phyloP scores from a whole-genome alignment of 2,888 invertebrate species.

The Malachius bipustulatus region DNA sequence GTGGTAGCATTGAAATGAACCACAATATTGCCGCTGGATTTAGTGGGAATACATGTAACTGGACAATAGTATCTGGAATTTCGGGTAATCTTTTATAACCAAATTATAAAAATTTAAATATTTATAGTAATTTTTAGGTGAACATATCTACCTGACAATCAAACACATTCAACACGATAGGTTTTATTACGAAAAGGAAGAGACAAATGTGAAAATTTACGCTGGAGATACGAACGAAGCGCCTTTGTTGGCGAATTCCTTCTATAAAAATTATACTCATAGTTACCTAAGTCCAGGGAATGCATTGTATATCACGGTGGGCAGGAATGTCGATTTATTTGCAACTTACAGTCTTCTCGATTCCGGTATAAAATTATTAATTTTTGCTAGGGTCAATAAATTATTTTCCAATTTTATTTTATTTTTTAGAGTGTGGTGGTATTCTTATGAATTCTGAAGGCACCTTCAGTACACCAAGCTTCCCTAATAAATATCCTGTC shows the following conservation, averaged over 20 bases:
- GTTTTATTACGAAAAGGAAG: constrained; percentile 22
- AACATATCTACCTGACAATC: constrained; percentile 57
- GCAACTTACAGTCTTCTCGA: constrained; percentile 46
- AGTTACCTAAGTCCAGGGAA: constrained; percentile 58
- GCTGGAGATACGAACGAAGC: constrained; percentile 57
- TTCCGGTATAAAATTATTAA: constrained; percentile 40
- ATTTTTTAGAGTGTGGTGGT: constrained; percentile 56
- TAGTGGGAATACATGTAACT: constrained; percentile 49
- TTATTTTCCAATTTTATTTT: constrained; percentile 5
- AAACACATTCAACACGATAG: constrained; percentile 44
- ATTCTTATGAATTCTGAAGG: constrained; percentile 46
- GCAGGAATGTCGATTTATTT: constrained; percentile 33
- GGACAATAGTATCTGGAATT: constrained; percentile 51
- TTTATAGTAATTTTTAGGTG: constrained; percentile 35
- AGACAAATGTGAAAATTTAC: constrained; percentile 39
- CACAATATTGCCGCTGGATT: constrained; percentile 18
- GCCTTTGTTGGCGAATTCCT: constrained; percentile 55
- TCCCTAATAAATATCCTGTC: constrained; percentile 58
- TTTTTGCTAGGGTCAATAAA: no score
- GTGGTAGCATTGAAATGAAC: constrained; percentile 11
- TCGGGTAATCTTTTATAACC: constrained; percentile 36
- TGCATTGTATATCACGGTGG: constrained; percentile 39
- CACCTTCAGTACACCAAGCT: constrained; percentile 55
- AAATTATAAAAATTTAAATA: no score
- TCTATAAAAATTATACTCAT: constrained; percentile 49